These are phyloP conservation scores for Empidonax traillii DNA, from an alignment of 2,113 vertebrate genomes.

Conservation along the genomic window DNA sequence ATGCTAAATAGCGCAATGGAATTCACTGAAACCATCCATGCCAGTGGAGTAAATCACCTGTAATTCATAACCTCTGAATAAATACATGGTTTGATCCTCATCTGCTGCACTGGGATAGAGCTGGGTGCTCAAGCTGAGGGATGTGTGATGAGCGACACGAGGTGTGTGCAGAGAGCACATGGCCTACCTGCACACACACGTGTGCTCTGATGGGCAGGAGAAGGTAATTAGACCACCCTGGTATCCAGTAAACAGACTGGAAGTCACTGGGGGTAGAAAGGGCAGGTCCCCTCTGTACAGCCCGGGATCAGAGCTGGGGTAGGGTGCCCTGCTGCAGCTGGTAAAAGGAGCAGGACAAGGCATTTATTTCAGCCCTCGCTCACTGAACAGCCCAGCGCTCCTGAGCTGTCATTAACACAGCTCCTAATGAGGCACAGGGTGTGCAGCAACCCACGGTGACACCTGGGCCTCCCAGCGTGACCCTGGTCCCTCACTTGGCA, in stretches of 20 bases:
- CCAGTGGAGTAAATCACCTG: rapidly evolving
- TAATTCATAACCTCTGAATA: neutral
- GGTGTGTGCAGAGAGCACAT: neutral
- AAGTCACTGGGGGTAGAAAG: neutral
- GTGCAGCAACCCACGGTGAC: neutral
- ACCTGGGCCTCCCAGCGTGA: rapidly evolving
- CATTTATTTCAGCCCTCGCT: rapidly evolving
- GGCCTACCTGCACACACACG: neutral
- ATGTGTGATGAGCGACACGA: neutral
- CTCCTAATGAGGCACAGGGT: rapidly evolving
- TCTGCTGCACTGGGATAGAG: neutral
- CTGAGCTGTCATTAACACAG: rapidly evolving
- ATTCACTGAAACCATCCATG: neutral
- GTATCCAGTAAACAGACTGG: neutral
- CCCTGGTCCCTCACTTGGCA: neutral
- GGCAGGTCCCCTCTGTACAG: neutral
- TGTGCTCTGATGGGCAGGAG: neutral
- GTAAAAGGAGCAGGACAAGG: neutral
- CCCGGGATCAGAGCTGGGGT: neutral
- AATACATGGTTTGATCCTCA: neutral
- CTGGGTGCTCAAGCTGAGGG: neutral
- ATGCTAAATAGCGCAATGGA: neutral
- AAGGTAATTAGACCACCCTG: neutral
- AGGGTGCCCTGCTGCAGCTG: neutral
- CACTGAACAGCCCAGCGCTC: neutral